Base-by-base conservation (phyloP, 1,140 invertebrate species). In the Lordiphosa collinella region DNA sequence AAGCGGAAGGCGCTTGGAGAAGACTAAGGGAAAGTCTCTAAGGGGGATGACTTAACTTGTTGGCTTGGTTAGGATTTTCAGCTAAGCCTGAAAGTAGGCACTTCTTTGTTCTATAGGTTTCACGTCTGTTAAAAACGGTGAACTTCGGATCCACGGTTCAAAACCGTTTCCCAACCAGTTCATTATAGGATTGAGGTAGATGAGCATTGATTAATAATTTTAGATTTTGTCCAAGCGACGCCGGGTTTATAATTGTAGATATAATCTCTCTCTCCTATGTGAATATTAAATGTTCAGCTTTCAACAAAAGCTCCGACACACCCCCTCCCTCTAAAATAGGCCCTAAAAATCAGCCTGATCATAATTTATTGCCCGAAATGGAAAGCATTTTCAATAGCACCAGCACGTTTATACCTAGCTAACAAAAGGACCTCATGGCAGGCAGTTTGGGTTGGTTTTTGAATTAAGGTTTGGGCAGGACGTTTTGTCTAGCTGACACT, bases 401-500 rank as follows among this genome's bases (percentile, higher is more conserved):
- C 37, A 34, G 25, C 36, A 35, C 37, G 32, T 54, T 54, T 32
- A 8, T 18, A 43, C 18, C 29, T 31, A 18, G 31, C 53, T 35
- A 14, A 46, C 54, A 57, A 57, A 57, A 57, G 46, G 54, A 46
- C 34, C 34, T 49, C n/a, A 37, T 14, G 35, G 7, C 13, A 37
- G 14, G 51, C 11, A 8, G 8, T 37, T 37, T 41, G 41, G 40
- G 31, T 8, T 12, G 11, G 35, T 38, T 18, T 16, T 56, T 50
- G 46, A 34, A 46, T 18, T 40, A 46, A 60, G 52, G 48, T 46
- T 25, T 34, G 3, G 38, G 51, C 40, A 41, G 36, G 40, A 11
- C 0, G 41, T 34, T 72, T 84, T 82, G 78, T 71, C 78, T 76
- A 76, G 78, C 76, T 84, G 76, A 82, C 76, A 82, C 76, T 82